Base-by-base conservation (phyloP, 2,113 vertebrate genomes). In the Sander lucioperca region DNA sequence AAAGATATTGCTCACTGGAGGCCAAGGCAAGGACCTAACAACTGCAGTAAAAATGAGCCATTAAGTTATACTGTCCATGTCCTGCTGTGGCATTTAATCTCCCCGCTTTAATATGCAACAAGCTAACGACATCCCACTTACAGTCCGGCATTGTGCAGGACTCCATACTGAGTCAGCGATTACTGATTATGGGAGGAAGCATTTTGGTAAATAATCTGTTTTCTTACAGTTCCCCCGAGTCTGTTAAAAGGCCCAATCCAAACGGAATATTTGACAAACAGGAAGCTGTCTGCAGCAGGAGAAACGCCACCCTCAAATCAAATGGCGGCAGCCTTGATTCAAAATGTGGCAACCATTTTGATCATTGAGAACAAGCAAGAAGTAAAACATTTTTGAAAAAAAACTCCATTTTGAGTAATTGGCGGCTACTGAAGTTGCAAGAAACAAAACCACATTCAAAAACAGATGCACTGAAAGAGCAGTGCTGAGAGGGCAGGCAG, bases 61-160 rank as follows among this genome's bases (percentile, higher is more conserved):
- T 91, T 88, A 86, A 90, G 81, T 91, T 92, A 86, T 89, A 93
- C 84, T 79, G 88, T 91, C 87, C 86, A 91, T 91, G 87, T 90
- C 86, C 80, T 89, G 84, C 90, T 74, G 86, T 83, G 85, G 84
- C 50, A 73, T 93, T 92, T 90, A 93, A 94, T 92, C 83, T 82
- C 51, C 70, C 67, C 19, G 75, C 86, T 92, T 92, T 94, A 90
- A 93, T 91, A 84, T 85, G 86, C 75, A 76, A 83, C 62, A 70
- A 89, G 80, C 76, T 87, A 82, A 83, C 30, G 16, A 67, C 72
- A 69, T 72, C 76, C 67, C 67, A 71, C 80, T 79, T 65, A 81
- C 58, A 73, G 65, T 70, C 84, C 48, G 61, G 54, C 82, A 70
- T 73, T 30, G 54, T 59, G 21, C 43, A 77, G 68, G 63, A 80